phyloP scores from a whole-genome alignment of 2,888 invertebrate species.

The Periphyllus acericola region DNA sequence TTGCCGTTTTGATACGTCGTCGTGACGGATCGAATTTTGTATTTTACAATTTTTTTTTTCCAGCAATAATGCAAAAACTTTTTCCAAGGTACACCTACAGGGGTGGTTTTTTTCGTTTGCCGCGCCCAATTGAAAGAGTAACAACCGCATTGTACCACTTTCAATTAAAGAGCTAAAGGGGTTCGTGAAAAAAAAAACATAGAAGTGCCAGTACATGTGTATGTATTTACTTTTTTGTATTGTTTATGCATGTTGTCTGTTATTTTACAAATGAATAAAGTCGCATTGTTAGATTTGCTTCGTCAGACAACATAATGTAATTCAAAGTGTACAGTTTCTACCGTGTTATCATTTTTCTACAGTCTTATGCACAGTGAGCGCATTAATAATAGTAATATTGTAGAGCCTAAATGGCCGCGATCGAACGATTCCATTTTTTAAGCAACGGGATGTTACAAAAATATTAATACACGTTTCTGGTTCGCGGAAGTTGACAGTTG shows the following conservation, averaged over 20 bases:
- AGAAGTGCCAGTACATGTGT: neutral
- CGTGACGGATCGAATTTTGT: slow-evolving; percentile 11
- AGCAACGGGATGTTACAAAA: too few species aligned
- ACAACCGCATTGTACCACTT: neutral
- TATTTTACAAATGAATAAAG: too few species aligned
- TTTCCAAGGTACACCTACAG: neutral
- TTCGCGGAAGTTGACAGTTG: too few species aligned
- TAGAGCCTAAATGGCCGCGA: too few species aligned
- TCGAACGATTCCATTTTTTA: too few species aligned
- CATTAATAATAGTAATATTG: neutral
- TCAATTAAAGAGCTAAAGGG: neutral
- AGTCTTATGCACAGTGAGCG: neutral
- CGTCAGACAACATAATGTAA: neutral
- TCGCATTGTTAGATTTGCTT: neutral
- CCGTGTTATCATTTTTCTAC: too few species aligned
- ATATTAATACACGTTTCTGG: too few species aligned
- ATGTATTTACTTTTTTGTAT: neutral
- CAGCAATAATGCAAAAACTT: neutral
- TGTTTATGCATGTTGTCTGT: neutral
- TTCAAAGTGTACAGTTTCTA: too few species aligned
- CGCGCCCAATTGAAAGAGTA: neutral
- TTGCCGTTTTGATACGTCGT: neutral
- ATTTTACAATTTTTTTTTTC: slow-evolving; percentile 9
- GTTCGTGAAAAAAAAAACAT: neutral
- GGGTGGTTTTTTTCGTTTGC: neutral